Percentiles rank a stretch among this genome's conserved stretches.
phyloP scores from a whole-genome alignment of 2,113 vertebrate genomes.

The Seriola rivoliana region DNA sequence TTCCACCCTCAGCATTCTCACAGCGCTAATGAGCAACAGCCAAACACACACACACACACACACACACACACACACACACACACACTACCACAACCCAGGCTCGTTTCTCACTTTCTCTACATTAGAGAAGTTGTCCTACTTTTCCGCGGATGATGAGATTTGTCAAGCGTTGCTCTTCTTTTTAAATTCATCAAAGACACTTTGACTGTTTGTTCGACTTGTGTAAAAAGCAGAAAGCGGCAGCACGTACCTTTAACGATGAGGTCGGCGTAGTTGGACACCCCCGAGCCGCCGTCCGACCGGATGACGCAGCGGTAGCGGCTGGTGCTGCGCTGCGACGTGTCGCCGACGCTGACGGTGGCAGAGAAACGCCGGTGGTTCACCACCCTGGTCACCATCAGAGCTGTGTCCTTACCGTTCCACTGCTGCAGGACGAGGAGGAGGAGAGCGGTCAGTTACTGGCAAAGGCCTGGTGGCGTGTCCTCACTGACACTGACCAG shows the following conservation, averaged over 20 bases:
- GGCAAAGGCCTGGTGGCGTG: background rate
- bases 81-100: background rate
- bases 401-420: constrained; percentile 94
- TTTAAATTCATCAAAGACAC: background rate
- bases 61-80: constrained; percentile 38
- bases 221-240: background rate
- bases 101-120: constrained; percentile 27
- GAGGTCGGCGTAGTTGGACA: constrained; percentile 96
- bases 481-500: background rate
- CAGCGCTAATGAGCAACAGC: constrained; percentile 59
- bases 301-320: constrained; percentile 97
- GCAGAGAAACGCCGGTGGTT: constrained; percentile 96
- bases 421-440: constrained; percentile 88
- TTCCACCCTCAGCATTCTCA: constrained; percentile 51
- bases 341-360: constrained; percentile 93
- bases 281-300: constrained; percentile 93
- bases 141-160: constrained; percentile 10
- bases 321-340: constrained; percentile 92
- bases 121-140: constrained; percentile 39
- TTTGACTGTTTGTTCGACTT: too few species aligned
- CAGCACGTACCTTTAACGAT: constrained; percentile 93
- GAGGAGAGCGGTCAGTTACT: background rate
- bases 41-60: constrained; percentile 47
- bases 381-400: constrained; percentile 96
- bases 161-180: background rate